Conservation (phyloP, 1,140 invertebrate genomes). For the Papilio dardanus region DNA sequence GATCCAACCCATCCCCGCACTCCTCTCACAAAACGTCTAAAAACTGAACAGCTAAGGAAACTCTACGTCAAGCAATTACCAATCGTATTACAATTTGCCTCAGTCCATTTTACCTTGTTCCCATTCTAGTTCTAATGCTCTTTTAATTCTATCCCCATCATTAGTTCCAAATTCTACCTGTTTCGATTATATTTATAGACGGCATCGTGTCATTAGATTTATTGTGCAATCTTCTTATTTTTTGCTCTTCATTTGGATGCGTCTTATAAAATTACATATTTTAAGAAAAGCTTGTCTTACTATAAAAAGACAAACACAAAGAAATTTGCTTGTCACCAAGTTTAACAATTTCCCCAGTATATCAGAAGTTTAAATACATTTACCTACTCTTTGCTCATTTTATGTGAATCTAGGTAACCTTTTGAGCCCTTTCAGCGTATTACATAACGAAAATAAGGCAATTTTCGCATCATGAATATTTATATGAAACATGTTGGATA, state of each 20-base stretch:
- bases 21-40: slow-evolving; percentile 61
- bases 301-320: neutral
- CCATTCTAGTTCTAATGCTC: slow-evolving; percentile 40
- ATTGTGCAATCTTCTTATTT: slow-evolving; percentile 79
- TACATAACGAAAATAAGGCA: neutral
- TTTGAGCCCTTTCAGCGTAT: neutral
- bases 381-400: neutral
- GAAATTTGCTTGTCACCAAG: neutral
- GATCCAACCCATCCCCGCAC: slow-evolving; percentile 57
- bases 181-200: slow-evolving; percentile 80
- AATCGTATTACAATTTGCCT: slow-evolving; percentile 35
- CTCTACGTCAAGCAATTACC: slow-evolving; percentile 37
- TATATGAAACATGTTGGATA: neutral
- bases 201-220: slow-evolving; percentile 81
- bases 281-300: neutral
- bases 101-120: slow-evolving; percentile 31
- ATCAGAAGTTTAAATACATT: neutral
- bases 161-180: slow-evolving; percentile 79
- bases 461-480: slow-evolving; percentile 2
- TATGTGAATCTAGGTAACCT: neutral
- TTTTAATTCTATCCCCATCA: slow-evolving; percentile 47
- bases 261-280: slow-evolving; percentile 39
- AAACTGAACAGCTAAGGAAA: slow-evolving; percentile 54
- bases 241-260: slow-evolving; percentile 57
- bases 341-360: too few relatives aligned